Base-by-base conservation (phyloP, 92 coral and sea anemone species). In the Epizoanthus illoricatus region DNA sequence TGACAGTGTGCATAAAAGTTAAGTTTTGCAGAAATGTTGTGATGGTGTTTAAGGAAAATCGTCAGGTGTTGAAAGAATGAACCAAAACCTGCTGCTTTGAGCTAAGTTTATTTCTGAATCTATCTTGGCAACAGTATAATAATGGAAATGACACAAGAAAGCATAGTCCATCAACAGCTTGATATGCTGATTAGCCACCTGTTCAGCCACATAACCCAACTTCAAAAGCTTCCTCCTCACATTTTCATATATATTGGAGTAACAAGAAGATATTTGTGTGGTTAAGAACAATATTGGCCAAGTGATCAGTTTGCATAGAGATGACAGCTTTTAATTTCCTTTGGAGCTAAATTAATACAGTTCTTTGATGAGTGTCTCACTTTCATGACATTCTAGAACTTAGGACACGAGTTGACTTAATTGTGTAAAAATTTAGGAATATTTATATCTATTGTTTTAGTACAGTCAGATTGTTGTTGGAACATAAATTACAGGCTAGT, bases 241-340 rank as follows among this genome's bases (percentile, higher is more conserved):
- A 17, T 40, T 45, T 62, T 78, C 67, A 8, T 62, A 8, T n/a
- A 3, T 36, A 76, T 36, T 41, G 55, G 39, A 4, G 69, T 76
- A 61, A 76, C 70, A 61, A 62, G 40, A 18, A 43, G 76, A 42
- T 71, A 49, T 71, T 71, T 71, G 19, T 47, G 49, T 68, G 40
- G 52, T 68, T 68, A 68, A 68, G 73, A 68, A 33, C 24, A n/a
- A n/a, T n/a, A 42, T 42, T 43, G 76, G 6, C 19, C 76, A 78
- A 20, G 43, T 64, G 63, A 8, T 21, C 52, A 12, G 56, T 43
- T 78, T 78, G 82, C 71, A 62, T 62, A 41, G 15, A 43, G 41
- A 64, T 63, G 82, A 78, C 82, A 78, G 61, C 23, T 64, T 62
- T 5, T 78, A 63, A 78, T 63, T 78, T 64, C 67, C 81, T 21